Conservation (phyloP, 2,113 vertebrate species). For the Microtus montanus region DNA sequence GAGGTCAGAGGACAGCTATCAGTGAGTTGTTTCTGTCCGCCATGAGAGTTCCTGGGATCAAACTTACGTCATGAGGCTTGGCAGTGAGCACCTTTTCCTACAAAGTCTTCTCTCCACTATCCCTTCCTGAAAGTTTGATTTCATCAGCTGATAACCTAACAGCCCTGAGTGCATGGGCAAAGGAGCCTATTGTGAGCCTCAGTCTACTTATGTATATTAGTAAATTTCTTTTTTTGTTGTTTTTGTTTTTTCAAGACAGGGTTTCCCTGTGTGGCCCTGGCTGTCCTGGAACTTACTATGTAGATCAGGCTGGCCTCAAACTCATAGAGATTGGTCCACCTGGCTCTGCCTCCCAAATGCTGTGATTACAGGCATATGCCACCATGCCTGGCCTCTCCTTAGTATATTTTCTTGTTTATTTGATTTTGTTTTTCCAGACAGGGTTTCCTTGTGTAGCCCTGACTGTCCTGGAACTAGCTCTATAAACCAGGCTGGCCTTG, state of each 20-base stretch:
- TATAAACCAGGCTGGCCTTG: neutral
- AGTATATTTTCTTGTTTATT: neutral
- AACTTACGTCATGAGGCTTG: neutral
- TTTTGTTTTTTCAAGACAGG: neutral
- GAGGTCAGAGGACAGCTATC: neutral
- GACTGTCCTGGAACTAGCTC: no score
- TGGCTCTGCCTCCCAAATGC: neutral
- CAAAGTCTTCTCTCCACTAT: neutral
- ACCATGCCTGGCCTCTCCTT: neutral
- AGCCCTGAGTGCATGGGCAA: neutral
- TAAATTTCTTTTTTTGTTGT: no score
- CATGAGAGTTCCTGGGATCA: neutral
- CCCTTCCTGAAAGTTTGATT: neutral
- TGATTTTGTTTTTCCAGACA: neutral
- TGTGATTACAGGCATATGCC: neutral
- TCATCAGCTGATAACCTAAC: neutral
- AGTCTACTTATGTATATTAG: neutral
- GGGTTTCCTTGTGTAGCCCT: neutral
- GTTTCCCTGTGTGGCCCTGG: neutral
- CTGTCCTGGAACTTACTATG: neutral
- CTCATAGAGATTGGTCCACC: neutral
- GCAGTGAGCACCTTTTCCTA: neutral
- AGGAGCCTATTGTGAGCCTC: neutral
- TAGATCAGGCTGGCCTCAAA: neutral
- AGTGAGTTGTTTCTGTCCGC: neutral